Base-by-base conservation (phyloP, 2,797 vertebrate species). In the Muscicapa striata region DNA sequence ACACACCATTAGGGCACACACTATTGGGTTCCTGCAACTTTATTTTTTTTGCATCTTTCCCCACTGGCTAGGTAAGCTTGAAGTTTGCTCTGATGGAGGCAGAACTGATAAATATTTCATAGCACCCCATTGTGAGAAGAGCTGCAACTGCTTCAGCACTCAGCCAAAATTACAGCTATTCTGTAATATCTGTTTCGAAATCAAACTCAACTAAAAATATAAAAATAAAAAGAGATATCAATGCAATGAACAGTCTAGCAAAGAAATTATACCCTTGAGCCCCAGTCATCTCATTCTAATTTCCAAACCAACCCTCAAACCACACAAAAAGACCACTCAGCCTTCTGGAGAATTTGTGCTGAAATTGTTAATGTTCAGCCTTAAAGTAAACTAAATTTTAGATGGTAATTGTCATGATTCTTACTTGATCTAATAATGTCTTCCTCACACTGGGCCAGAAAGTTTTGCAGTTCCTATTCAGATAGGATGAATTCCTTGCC, bases 31-130 rank as follows among this genome's bases (percentile, higher is more conserved):
- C 41, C 79, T 85, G 38, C 52, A 55, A 66, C 13, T 73, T 21
- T 40, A 40, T 40, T 54, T n/a, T 38, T 83, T 62, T 6, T 80
- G n/a, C 54, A 34, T 57, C 69, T 72, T 74, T 88, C 34, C 70
- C 58, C 34, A 26, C 30, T 46, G 48, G 20, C 1, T 81, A 17
- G 32, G 32, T 64, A 84, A 93, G 54, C 15, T 7, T 54, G 20
- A 87, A 69, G 48, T 41, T 69, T 79, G 77, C 58, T 75, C 54
- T 20, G 18, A 77, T 49, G 40, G 86, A 88, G 80, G 57, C 24
- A 92, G 43, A 72, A 63, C 29, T 84, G 48, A 68, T 80, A 88
- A 93, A 75, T 90, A 88, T 84, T 94, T 94, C 86, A 83, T 15
- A 74, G 76, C 24, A 77, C 4, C 52, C 49, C 36, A 43, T 12